Conservation (phyloP, 2,888 invertebrate species). For the Drosophila merina region DNA sequence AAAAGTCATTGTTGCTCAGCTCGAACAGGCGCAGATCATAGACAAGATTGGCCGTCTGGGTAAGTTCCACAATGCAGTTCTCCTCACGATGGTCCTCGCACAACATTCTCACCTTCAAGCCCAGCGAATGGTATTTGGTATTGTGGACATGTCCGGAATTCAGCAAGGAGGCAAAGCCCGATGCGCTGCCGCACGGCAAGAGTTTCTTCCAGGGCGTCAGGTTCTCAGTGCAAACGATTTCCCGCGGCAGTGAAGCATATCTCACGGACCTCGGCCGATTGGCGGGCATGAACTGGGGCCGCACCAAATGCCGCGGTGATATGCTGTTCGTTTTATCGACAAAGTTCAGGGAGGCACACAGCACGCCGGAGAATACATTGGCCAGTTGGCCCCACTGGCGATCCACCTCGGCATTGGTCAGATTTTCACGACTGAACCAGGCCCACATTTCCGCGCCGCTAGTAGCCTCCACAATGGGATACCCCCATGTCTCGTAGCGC, state of each 20-base stretch:
- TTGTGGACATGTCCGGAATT: conserved; percentile 96
- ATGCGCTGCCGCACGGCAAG: conserved; percentile 95
- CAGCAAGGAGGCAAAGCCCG: conserved; percentile 93
- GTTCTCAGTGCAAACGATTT: conserved; percentile 99
- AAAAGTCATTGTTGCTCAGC: conserved; percentile 89
- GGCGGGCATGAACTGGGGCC: conserved; percentile 85
- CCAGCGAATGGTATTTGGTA: conserved; percentile 95
- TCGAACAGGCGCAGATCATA: conserved; percentile 89
- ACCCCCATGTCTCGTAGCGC: conserved; percentile 97
- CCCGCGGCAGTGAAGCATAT: conserved; percentile 96
- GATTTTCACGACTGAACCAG: conserved; percentile 90
- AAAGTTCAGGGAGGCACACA: conserved; percentile 98
- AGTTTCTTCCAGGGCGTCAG: conserved; percentile 99
- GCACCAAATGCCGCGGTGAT: conserved; percentile 92
- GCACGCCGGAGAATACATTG: conserved; percentile 95
- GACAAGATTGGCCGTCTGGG: conserved; percentile 93
- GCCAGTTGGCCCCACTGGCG: conserved; percentile 94
- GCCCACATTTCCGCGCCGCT: conserved; percentile 97
- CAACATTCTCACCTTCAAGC: conserved; percentile 92
- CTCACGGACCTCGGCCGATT: conserved; percentile 87
- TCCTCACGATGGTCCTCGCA: conserved; percentile 85
- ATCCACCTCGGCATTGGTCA: conserved; percentile 86
- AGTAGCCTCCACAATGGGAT: conserved; percentile 94
- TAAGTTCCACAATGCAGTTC: conserved; percentile 90
- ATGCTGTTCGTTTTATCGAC: conserved; percentile 93